Percentiles rank a stretch among this genome's conserved stretches.
Evolutionary conservation across 2,113 vertebrate genomes (phyloP).

Genomic region (Thomomys bottae): DNA sequence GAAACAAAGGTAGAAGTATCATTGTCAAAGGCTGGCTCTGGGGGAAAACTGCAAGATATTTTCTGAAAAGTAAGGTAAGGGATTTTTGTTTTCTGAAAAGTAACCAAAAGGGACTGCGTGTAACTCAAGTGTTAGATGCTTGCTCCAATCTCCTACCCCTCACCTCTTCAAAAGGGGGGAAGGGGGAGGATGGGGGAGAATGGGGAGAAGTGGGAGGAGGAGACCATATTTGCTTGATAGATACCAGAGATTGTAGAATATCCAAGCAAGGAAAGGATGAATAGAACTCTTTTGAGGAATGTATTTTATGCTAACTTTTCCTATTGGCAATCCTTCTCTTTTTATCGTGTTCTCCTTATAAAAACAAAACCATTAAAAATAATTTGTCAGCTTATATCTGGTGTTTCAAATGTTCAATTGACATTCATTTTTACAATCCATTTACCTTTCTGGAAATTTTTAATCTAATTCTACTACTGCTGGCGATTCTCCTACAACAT

Average conservation of each 20-base stretch:
- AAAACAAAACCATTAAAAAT: slow-evolving; percentile 11
- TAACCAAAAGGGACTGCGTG: too few relatives aligned
- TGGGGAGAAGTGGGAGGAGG: neutral
- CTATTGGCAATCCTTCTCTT: neutral
- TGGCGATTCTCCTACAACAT: neutral
- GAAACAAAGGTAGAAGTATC: too few relatives aligned
- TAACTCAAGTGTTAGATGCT: too few relatives aligned
- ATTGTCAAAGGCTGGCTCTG: too few relatives aligned
- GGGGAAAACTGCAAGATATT: too few relatives aligned
- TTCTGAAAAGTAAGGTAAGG: too few relatives aligned
- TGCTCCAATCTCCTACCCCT: too few relatives aligned
- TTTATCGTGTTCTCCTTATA: neutral
- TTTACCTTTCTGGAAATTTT: neutral
- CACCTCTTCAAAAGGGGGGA: too few relatives aligned
- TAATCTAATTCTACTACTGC: neutral
- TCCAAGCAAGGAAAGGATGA: neutral
- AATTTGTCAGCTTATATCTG: neutral
- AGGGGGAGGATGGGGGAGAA: neutral
- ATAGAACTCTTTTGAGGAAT: neutral
- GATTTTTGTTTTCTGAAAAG: too few relatives aligned
- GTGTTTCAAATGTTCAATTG: neutral
- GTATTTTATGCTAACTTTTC: neutral
- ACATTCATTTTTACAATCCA: neutral
- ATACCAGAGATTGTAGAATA: too few relatives aligned
- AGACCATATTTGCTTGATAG: neutral